Conservation (phyloP, 2,113 vertebrate genomes). For the Megaleporinus macrocephalus region DNA sequence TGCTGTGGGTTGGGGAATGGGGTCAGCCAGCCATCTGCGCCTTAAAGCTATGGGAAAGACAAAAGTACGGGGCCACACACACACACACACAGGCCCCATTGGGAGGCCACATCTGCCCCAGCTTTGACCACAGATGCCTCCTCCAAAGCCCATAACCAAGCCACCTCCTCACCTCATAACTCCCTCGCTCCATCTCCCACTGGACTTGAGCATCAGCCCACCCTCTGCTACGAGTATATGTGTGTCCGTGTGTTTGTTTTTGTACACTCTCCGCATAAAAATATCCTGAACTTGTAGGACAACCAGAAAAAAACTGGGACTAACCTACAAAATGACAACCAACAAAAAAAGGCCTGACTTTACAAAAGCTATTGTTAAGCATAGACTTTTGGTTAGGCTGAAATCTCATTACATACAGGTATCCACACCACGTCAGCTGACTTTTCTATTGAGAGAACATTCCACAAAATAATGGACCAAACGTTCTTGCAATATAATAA, state of each 20-base stretch:
- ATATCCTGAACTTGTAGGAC: neutral
- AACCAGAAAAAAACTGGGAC: no score
- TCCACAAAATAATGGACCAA: no score
- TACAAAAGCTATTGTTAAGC: no score
- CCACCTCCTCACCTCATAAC: slow-evolving; percentile 10
- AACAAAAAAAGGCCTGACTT: no score
- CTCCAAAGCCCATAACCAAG: slow-evolving; percentile 4
- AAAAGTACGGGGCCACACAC: slow-evolving; percentile 6
- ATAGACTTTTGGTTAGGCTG: no score
- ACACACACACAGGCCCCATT: neutral
- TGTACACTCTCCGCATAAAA: neutral
- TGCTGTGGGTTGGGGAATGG: slow-evolving; percentile 25
- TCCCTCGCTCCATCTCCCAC: neutral
- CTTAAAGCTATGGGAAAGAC: slow-evolving; percentile 16
- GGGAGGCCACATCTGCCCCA: slow-evolving; percentile 44
- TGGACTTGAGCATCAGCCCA: slow-evolving; percentile 29
- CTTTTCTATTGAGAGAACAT: no score
- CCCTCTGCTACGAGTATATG: slow-evolving; percentile 8
- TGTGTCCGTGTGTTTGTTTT: neutral
- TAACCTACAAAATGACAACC: no score
- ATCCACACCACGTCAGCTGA: no score
- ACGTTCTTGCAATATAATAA: no score
- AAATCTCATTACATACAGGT: no score
- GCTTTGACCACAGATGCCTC: neutral
- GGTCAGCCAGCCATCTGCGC: slow-evolving; percentile 44